These are phyloP conservation scores for Calephelis perditalis DNA, from an alignment of 2,888 invertebrate genomes.

Conservation along the genomic window DNA sequence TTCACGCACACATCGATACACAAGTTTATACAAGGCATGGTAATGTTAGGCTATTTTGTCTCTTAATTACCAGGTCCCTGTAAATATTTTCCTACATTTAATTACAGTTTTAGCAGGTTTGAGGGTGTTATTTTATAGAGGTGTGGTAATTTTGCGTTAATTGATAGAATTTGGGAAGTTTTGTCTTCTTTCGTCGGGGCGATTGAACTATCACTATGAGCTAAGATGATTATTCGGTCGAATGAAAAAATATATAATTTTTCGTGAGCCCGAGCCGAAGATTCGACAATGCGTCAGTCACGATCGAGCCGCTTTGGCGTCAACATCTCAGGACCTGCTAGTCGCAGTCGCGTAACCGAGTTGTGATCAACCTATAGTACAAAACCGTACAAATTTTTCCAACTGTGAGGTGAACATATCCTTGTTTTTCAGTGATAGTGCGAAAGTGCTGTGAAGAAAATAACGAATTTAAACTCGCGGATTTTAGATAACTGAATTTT, in stretches of 20 bases:
- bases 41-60: slow-evolving; percentile 52
- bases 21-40: slow-evolving; percentile 36
- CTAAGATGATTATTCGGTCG: slow-evolving; percentile 72
- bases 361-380: slow-evolving; percentile 73
- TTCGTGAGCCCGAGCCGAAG: slow-evolving; percentile 68
- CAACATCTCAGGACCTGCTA: slow-evolving; percentile 57
- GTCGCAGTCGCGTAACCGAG: slow-evolving; percentile 55
- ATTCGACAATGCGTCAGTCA: slow-evolving; percentile 75
- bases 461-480: slow-evolving; percentile 28
- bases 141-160: slow-evolving; percentile 42
- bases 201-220: slow-evolving; percentile 73
- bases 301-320: slow-evolving; percentile 60
- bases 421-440: slow-evolving; percentile 60
- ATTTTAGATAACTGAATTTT: slow-evolving; percentile 61
- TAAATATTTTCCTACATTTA: slow-evolving; percentile 29
- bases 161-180: slow-evolving; percentile 30
- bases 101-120: slow-evolving; percentile 22
- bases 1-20: slow-evolving; percentile 51
- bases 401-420: slow-evolving; percentile 63
- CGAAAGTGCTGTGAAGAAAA: slow-evolving; percentile 47
- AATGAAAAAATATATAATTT: slow-evolving; percentile 71
- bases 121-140: neutral
- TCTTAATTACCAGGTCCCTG: slow-evolving; percentile 51
- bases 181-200: slow-evolving; percentile 45
- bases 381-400: slow-evolving; percentile 70